Conservation (phyloP, 2,797 vertebrate species). For the Zenarchopterus dispar region DNA sequence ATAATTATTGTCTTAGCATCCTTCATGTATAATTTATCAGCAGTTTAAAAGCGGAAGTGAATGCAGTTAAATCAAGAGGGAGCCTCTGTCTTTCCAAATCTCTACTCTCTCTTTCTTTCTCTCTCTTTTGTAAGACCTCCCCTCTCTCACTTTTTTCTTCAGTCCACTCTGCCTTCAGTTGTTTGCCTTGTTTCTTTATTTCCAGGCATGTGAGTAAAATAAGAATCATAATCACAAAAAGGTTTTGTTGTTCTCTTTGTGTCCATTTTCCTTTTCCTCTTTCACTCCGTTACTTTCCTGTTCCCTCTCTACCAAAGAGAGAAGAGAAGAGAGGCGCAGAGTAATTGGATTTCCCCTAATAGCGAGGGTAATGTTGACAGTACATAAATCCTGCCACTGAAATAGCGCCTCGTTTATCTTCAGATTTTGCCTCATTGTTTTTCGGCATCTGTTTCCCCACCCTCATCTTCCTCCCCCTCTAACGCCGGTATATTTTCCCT, state of each 20-base stretch:
- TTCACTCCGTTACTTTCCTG: conserved; percentile 63
- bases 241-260: conserved; percentile 52
- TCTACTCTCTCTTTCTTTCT: conserved; percentile 42
- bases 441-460: conserved; percentile 65
- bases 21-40: conserved; percentile 84
- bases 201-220: conserved; percentile 68
- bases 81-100: conserved; percentile 72
- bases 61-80: conserved; percentile 78
- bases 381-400: conserved; percentile 86
- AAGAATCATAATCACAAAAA: conserved; percentile 56
- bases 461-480: conserved; percentile 49
- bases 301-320: conserved; percentile 61
- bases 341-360: conserved; percentile 85
- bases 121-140: conserved; percentile 36
- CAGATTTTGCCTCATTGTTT: conserved; percentile 84
- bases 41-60: conserved; percentile 80
- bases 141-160: conserved; percentile 48
- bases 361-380: conserved; percentile 86
- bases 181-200: conserved; percentile 52
- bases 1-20: conserved; percentile 81
- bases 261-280: conserved; percentile 66
- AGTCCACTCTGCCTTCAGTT: conserved; percentile 36
- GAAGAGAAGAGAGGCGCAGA: conserved; percentile 74
- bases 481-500: conserved; percentile 28
- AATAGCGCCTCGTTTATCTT: conserved; percentile 86